phyloP scores from a whole-genome alignment of 2,113 vertebrate species.

The Callocephalon fimbriatum region DNA sequence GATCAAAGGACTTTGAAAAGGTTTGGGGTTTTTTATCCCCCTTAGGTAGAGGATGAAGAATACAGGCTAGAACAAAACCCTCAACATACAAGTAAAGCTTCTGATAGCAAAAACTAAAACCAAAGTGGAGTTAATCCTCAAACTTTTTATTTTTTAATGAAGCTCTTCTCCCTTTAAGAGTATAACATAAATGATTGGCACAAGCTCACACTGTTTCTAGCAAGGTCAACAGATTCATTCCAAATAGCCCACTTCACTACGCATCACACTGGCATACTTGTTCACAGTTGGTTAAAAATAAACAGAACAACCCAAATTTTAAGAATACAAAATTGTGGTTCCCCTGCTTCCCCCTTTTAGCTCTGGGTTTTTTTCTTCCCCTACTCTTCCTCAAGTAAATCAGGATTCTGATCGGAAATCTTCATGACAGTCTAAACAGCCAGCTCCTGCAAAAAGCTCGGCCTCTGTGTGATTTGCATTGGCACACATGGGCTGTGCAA shows the following conservation, averaged over 20 bases:
- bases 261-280: background rate
- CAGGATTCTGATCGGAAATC: background rate
- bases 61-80: background rate
- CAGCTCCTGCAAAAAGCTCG: background rate
- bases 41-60: background rate
- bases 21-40: background rate
- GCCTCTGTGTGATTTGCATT: background rate
- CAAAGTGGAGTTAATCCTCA: background rate
- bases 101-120: background rate
- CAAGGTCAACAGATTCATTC: background rate
- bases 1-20: background rate
- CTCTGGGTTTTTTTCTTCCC: background rate
- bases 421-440: background rate
- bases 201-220: background rate
- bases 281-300: constrained; percentile 4
- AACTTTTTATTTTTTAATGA: background rate
- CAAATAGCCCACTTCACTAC: background rate
- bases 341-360: background rate
- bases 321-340: background rate
- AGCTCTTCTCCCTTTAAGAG: background rate
- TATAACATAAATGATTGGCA: background rate
- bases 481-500: background rate
- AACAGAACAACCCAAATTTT: background rate
- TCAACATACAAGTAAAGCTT: background rate
- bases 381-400: background rate